A percentile compares a stretch with the other conserved stretches of the same genome.
These are phyloP conservation scores for Micrasema minimum DNA, from an alignment of 1,140 invertebrate genomes.

Conservation along the genomic window DNA sequence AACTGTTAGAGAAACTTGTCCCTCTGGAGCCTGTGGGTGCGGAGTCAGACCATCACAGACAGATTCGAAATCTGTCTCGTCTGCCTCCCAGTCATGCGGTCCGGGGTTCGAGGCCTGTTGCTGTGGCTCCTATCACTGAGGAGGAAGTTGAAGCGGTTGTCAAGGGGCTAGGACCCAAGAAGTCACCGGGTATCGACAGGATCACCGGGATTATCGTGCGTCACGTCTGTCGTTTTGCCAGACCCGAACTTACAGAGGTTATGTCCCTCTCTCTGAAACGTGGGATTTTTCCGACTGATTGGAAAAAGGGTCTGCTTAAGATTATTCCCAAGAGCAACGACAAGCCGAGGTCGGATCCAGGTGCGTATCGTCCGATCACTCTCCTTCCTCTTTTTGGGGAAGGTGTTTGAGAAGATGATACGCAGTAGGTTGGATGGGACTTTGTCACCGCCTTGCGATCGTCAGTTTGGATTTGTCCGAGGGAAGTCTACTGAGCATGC, in stretches of 20 bases:
- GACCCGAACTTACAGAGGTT: not conserved
- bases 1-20: not conserved
- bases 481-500: too few species aligned
- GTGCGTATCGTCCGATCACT: too few species aligned
- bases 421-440: too few species aligned
- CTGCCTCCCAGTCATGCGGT: not conserved
- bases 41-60: not conserved
- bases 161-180: not conserved
- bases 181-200: not conserved
- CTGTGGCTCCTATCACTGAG: not conserved
- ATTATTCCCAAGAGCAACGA: not conserved
- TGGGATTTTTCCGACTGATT: not conserved
- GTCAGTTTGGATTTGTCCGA: too few species aligned
- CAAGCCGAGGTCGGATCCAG: too few species aligned
- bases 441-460: too few species aligned
- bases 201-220: not conserved
- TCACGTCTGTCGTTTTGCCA: not conserved
- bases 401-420: too few species aligned
- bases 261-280: not conserved
- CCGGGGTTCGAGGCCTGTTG: too few species aligned
- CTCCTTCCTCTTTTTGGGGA: too few species aligned
- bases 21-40: not conserved
- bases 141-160: not conserved
- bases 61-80: constrained; percentile 1
- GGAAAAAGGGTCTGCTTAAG: not conserved